A percentile compares a stretch with the other conserved stretches of the same genome.
These are phyloP conservation scores for Lacerta agilis DNA, from an alignment of 2,797 vertebrate species.

Conservation along the genomic window DNA sequence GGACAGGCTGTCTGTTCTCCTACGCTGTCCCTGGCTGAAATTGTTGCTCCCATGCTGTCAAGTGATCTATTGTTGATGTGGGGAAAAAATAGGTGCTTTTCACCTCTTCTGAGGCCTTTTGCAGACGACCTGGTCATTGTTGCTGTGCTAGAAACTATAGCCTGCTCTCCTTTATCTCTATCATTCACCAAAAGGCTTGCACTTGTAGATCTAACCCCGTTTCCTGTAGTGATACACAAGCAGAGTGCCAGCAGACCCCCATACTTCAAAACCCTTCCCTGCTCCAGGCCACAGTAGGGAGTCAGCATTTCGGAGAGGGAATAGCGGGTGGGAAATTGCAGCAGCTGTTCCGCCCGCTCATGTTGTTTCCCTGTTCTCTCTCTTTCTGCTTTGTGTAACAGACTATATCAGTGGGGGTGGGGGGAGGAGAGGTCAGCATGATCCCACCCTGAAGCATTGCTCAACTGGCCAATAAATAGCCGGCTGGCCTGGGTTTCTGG, in stretches of 20 bases:
- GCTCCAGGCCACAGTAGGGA: slow-evolving; percentile 15
- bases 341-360: neutral
- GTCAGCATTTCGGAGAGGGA: neutral
- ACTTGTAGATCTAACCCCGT: neutral
- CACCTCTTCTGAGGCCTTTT: too few relatives aligned
- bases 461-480: slow-evolving; percentile 74
- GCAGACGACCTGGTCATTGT: too few relatives aligned
- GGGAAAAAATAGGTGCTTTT: too few relatives aligned
- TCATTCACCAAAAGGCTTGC: too few relatives aligned
- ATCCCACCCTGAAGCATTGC: slow-evolving; percentile 28
- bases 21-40: too few relatives aligned
- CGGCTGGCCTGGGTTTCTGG: neutral
- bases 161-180: too few relatives aligned
- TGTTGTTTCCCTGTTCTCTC: neutral
- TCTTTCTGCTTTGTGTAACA: slow-evolving; percentile 63
- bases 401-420: neutral
- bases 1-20: too few relatives aligned
- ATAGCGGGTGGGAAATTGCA: neutral
- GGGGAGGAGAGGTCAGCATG: slow-evolving; percentile 26
- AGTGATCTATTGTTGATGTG: too few relatives aligned
- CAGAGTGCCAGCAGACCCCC: too few relatives aligned
- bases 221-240: neutral
- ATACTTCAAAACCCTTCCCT: slow-evolving; percentile 14
- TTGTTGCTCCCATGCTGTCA: too few relatives aligned
- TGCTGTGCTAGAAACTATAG: too few relatives aligned